A percentile compares a stretch with the other conserved stretches of the same genome.
Evolutionary conservation across 1,140 invertebrate genomes (phyloP).

Genomic region (Lutraria rhynchaena): DNA sequence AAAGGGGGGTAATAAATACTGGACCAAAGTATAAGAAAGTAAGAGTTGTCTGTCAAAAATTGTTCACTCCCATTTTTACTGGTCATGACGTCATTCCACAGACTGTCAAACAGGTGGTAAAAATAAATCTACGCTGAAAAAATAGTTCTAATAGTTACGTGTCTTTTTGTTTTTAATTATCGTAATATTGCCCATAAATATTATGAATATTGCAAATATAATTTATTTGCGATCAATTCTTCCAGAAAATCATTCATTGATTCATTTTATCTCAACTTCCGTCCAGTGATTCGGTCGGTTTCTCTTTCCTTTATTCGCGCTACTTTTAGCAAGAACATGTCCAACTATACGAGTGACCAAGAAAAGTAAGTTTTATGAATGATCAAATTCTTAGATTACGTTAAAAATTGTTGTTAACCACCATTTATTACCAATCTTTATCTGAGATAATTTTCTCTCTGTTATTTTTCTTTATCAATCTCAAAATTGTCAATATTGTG

Average conservation of each 20-base stretch:
- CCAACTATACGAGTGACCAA: slow-evolving; percentile 74
- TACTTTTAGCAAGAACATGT: slow-evolving; percentile 77
- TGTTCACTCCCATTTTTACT: too few relatives aligned
- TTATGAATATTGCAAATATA: neutral
- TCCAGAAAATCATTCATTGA: neutral
- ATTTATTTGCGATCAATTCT: neutral
- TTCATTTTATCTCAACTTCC: slow-evolving; percentile 32
- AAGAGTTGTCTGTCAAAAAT: too few relatives aligned
- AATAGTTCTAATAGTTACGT: neutral
- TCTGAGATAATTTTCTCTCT: too few relatives aligned
- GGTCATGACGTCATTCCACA: slow-evolving; percentile 4
- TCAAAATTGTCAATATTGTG: neutral
- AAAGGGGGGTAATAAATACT: too few relatives aligned
- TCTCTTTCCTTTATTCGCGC: slow-evolving; percentile 74
- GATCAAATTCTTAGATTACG: slow-evolving; percentile 15
- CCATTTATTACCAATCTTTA: too few relatives aligned
- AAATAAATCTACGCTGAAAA: neutral
- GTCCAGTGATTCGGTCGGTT: slow-evolving; percentile 58
- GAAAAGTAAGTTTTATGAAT: slow-evolving; percentile 71
- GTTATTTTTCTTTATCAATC: too few relatives aligned
- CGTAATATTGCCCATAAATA: neutral
- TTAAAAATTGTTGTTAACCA: slow-evolving; percentile 1
- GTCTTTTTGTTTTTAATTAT: neutral
- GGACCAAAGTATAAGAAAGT: too few relatives aligned
- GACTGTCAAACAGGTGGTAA: slow-evolving; percentile 33